These are phyloP conservation scores for Peromyscus aztecus DNA, from an alignment of 2,797 vertebrate species.

Conservation along the genomic window DNA sequence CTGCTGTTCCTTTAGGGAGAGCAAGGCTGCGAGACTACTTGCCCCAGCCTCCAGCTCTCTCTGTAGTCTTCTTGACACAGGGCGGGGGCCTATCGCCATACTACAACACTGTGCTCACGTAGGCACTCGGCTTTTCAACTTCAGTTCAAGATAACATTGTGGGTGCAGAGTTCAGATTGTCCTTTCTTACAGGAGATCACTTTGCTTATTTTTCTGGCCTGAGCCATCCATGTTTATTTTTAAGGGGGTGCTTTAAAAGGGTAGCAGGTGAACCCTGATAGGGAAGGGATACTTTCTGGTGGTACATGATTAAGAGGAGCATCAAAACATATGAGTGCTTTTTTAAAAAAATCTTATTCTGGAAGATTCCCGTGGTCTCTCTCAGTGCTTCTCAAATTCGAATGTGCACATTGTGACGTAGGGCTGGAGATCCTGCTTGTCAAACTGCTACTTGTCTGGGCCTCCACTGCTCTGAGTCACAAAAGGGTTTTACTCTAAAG, in stretches of 20 bases:
- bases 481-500: background rate
- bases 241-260: background rate
- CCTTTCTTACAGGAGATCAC: background rate
- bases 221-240: slow-evolving; percentile 13
- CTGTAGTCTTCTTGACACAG: background rate
- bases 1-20: slow-evolving; percentile 46
- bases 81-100: background rate
- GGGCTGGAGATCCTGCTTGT: background rate
- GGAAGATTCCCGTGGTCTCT: background rate
- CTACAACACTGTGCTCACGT: background rate
- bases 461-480: background rate
- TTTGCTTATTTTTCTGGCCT: background rate
- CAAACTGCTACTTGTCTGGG: background rate
- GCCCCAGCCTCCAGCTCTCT: background rate
- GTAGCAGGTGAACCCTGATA: background rate
- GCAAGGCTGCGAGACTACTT: slow-evolving; percentile 32
- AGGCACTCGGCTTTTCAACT: background rate
- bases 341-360: background rate
- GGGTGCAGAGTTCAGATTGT: background rate
- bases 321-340: background rate
- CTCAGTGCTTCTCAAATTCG: background rate
- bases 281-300: background rate
- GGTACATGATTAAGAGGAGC: background rate
- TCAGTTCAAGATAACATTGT: slow-evolving; percentile 3
- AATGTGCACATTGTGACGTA: background rate